phyloP scores from a whole-genome alignment of 1,140 invertebrate species.

The Lycorma delicatula region DNA sequence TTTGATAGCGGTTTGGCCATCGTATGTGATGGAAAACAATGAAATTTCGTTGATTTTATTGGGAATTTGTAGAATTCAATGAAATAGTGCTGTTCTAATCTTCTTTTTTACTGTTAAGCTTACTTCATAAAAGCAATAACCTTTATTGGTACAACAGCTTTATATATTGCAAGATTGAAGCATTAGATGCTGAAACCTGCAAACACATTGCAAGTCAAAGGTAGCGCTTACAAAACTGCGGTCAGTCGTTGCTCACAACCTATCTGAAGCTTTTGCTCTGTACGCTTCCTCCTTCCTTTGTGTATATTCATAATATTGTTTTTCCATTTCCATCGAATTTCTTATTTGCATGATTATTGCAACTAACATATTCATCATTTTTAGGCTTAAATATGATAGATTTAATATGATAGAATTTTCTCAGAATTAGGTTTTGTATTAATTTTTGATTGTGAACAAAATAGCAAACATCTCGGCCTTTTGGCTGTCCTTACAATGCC shows the following conservation, averaged over 20 bases:
- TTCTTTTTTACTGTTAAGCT: constrained; percentile 25
- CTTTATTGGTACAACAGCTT: constrained; percentile 18
- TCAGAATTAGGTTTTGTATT: no score
- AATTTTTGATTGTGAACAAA: no score
- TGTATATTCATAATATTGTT: no score
- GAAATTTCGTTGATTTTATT: constrained; percentile 19
- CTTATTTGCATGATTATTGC: no score
- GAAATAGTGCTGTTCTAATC: constrained; percentile 20
- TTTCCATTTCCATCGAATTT: no score
- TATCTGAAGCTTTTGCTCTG: constrained; percentile 5
- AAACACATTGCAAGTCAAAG: constrained; percentile 14
- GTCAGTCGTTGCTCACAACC: neutral
- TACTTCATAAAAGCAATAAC: constrained; percentile 21
- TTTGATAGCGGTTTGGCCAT: constrained; percentile 25
- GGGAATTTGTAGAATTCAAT: constrained; percentile 17
- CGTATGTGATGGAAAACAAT: constrained; percentile 24
- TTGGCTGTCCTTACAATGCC: no score
- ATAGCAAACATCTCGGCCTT: no score
- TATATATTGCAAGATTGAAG: constrained; percentile 26
- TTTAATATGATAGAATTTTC: no score
- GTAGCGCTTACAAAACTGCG: constrained; percentile 4
- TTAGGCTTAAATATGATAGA: no score
- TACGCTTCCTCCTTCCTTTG: constrained; percentile 6
- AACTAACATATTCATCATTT: no score
- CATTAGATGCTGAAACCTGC: constrained; percentile 14